Evolutionary conservation across 2,797 vertebrate genomes (phyloP), one percentile per base, ranked within the genome.

Genomic region (Phrynocephalus vlangalii): DNA sequence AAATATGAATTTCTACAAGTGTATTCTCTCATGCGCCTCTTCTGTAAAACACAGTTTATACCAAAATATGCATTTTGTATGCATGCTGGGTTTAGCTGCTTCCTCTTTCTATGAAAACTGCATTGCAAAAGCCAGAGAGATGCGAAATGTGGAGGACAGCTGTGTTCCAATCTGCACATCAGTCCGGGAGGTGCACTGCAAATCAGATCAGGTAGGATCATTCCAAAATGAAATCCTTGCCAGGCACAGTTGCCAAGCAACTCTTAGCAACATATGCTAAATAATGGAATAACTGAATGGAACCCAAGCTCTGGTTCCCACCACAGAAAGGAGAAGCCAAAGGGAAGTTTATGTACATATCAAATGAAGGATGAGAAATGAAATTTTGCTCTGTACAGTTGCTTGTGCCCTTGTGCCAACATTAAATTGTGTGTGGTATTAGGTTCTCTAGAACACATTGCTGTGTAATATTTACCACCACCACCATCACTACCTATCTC

Each of bases 271-370:
- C 3, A 85, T 68, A 24, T 84, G 72, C 13, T 56, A 85, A 30
- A 60, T 16, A 38, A 24, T 52, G 26, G 24, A 16, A 79, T n/a
- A 38, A 56, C 52, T 56, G 9, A 44, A 72, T 24, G 7, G 38
- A 63, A 66, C 28, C 26, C 28, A 81, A 63, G 11, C 63, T 28
- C 63, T 79, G 67, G 24, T 91, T 5, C 3, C 38, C 84, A 79
- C 86, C 84, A 90, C 86, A 88, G 24, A 44, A 63, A 77, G 33
- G 52, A 83, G 50, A 83, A n/a, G 82, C 82, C 28, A 10, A 80
- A 24, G 9, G 68, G 15, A 86, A 72, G 13, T 68, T n/a, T 78
- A 15, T 33, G 5, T 50, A 24, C 44, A 85, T 56, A 2, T 56
- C 13, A 56, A 56, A 56, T 56, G 52, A 56, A 13, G 52, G 52